Conservation (phyloP, 1,140 invertebrate species). For the Sycophaga agraensis region DNA sequence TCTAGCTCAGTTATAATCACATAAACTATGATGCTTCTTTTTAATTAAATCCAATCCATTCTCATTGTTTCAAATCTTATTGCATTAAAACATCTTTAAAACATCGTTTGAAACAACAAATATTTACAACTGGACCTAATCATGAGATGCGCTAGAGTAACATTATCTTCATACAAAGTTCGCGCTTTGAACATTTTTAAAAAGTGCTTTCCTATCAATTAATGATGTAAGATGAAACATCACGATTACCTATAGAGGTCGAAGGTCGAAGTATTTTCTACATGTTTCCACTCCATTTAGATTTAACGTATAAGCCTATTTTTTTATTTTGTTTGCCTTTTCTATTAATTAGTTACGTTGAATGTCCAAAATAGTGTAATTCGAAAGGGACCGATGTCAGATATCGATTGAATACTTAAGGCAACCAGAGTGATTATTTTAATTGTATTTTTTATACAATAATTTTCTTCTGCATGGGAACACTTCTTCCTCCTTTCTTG, state of each 20-base stretch:
- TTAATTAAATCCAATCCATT: neutral
- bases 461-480: conserved; percentile 19
- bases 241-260: conserved; percentile 14
- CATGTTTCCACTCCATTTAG: neutral
- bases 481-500: conserved; percentile 21
- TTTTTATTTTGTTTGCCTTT: neutral
- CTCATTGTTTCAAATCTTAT: too few species aligned
- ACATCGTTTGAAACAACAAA: too few species aligned
- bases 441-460: conserved; percentile 35
- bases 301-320: neutral
- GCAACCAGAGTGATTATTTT: conserved; percentile 55
- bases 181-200: neutral
- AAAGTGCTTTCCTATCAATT: conserved; percentile 18
- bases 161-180: neutral
- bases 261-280: conserved; percentile 19
- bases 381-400: conserved; percentile 43
- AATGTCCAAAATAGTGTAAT: conserved; percentile 35
- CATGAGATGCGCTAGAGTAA: too few species aligned
- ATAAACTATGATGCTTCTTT: neutral
- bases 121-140: too few species aligned
- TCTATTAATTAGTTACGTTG: conserved; percentile 5
- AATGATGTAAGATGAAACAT: conserved; percentile 12
- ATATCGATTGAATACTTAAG: conserved; percentile 52
- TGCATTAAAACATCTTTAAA: too few species aligned
- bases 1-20: conserved; percentile 14